A percentile compares a stretch with the other conserved stretches of the same genome.
Conservation (phyloP, 2,113 vertebrate species). For the Lepisosteus oculatus region DNA sequence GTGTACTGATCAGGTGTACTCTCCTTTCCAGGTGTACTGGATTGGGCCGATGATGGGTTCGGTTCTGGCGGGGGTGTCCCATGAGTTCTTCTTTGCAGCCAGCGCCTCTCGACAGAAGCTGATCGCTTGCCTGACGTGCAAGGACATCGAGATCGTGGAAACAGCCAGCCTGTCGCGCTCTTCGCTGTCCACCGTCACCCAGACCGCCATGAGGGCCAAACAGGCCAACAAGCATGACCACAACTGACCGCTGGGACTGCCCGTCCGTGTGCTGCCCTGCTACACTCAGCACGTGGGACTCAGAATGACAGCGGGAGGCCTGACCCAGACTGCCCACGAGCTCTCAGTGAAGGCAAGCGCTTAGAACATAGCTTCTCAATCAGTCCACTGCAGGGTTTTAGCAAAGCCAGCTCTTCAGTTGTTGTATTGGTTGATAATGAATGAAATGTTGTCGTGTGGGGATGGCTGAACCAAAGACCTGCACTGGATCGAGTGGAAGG, state of each 20-base stretch:
- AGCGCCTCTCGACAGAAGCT: constrained; percentile 71
- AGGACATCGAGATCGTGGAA: constrained; percentile 73
- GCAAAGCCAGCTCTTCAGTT: too few relatives aligned
- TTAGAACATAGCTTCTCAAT: too few relatives aligned
- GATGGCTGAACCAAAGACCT: too few relatives aligned
- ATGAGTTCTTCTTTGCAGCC: constrained; percentile 72
- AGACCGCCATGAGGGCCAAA: constrained; percentile 59
- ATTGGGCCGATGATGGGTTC: constrained; percentile 68
- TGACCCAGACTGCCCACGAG: too few relatives aligned
- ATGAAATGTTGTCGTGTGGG: too few relatives aligned
- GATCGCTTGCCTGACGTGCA: constrained; percentile 71
- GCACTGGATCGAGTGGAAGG: too few relatives aligned
- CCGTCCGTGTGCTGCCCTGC: too few relatives aligned
- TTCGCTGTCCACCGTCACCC: constrained; percentile 62
- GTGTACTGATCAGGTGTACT: background rate
- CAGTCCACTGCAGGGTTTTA: too few relatives aligned
- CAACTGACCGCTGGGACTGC: constrained; percentile 37
- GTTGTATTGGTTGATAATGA: too few relatives aligned
- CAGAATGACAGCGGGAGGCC: too few relatives aligned
- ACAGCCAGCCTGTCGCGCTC: constrained; percentile 67
- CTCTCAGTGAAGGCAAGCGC: too few relatives aligned
- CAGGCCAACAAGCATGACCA: constrained; percentile 54
- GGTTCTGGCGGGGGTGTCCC: constrained; percentile 63
- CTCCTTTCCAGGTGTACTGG: constrained; percentile 66
- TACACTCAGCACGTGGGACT: too few relatives aligned